A percentile compares a stretch with the other conserved stretches of the same genome.
phyloP scores from a whole-genome alignment of 1,140 invertebrate species.

The Neuroterus valhalla region DNA sequence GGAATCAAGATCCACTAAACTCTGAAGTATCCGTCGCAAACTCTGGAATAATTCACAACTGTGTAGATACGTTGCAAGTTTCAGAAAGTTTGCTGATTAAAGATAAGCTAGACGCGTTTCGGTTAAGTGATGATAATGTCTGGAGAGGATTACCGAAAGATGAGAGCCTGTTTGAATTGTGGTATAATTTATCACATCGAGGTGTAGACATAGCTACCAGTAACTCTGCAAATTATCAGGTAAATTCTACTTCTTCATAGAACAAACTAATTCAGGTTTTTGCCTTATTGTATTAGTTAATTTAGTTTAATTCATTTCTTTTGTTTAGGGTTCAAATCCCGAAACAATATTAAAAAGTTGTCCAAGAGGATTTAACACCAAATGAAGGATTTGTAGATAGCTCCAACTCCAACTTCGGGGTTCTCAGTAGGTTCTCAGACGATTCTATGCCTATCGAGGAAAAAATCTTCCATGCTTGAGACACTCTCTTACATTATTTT shows the following conservation, averaged over 20 bases:
- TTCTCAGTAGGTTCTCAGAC: not conserved
- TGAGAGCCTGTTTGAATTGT: slow-evolving; percentile 10
- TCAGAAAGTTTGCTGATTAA: not conserved
- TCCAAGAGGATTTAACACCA: not conserved
- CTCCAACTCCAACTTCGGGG: not conserved
- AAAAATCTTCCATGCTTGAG: no score
- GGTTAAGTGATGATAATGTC: not conserved
- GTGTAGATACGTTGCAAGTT: not conserved
- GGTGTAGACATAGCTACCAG: not conserved
- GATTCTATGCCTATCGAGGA: no score
- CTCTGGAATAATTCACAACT: not conserved
- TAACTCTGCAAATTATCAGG: not conserved
- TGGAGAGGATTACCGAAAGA: slow-evolving; percentile 5
- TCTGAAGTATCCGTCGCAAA: not conserved
- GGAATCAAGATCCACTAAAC: not conserved
- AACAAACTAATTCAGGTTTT: not conserved
- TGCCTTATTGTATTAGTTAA: not conserved
- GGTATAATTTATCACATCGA: slow-evolving; percentile 7
- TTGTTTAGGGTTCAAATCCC: not conserved
- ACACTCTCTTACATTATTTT: no score
- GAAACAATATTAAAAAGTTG: not conserved
- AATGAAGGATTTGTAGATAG: not conserved
- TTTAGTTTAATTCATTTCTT: not conserved
- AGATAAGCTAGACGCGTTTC: not conserved
- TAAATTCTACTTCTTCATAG: not conserved